A percentile compares a stretch with the other conserved stretches of the same genome.
These are phyloP conservation scores for Brachystomella parvula DNA, from an alignment of 1,140 invertebrate genomes.

Conservation along the genomic window DNA sequence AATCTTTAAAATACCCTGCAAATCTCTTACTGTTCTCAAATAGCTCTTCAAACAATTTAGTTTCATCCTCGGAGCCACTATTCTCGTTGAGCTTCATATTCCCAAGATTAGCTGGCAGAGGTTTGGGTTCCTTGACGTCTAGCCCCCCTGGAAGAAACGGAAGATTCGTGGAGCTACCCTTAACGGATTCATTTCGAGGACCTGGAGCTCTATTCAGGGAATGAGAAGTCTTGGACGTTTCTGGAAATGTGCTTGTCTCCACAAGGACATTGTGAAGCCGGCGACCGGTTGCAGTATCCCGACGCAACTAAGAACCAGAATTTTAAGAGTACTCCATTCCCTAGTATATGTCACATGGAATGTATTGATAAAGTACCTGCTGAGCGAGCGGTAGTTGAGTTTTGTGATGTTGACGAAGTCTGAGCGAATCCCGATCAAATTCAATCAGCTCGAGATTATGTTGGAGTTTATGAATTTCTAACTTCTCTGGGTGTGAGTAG, in stretches of 20 bases:
- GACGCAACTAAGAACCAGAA: constrained; percentile 48
- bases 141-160: constrained; percentile 70
- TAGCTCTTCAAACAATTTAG: constrained; percentile 42
- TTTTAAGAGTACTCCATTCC: neutral
- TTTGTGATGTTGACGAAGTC: constrained; percentile 18
- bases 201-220: constrained; percentile 59
- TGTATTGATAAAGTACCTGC: constrained; percentile 8
- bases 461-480: constrained; percentile 57
- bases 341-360: neutral
- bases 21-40: constrained; percentile 45
- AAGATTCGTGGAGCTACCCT: constrained; percentile 61
- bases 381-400: constrained; percentile 18
- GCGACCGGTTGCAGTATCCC: constrained; percentile 62
- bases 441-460: constrained; percentile 39
- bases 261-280: constrained; percentile 63
- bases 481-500: constrained; percentile 52
- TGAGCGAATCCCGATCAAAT: constrained; percentile 7
- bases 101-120: neutral
- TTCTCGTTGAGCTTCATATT: neutral
- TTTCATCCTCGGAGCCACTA: constrained; percentile 39
- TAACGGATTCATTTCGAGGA: constrained; percentile 52
- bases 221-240: constrained; percentile 64
- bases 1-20: constrained; percentile 6
- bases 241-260: constrained; percentile 50
- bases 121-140: neutral